phyloP scores from a whole-genome alignment of 35 echinoderm and acorn worm species.

The Patiria miniata region DNA sequence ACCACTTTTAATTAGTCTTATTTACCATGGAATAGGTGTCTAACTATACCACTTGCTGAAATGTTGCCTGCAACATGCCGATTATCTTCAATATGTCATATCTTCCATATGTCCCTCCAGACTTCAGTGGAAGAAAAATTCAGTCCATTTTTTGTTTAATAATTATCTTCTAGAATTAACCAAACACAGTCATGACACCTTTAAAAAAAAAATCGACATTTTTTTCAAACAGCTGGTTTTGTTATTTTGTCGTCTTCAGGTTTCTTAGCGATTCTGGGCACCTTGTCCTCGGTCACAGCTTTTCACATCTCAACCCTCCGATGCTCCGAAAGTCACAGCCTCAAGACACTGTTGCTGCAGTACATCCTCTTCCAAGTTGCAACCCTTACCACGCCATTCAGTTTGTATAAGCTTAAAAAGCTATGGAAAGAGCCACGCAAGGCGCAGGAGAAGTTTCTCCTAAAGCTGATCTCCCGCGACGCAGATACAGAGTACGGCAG shows the following conservation, averaged over 20 bases:
- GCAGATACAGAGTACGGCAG: conserved; percentile 64
- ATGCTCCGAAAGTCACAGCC: background rate
- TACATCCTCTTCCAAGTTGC: background rate
- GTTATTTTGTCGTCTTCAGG: background rate
- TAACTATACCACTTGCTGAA: too few species aligned
- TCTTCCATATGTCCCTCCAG: too few species aligned
- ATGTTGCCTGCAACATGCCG: too few species aligned
- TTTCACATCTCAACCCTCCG: conserved; percentile 8
- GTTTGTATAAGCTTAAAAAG: background rate
- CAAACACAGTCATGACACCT: too few species aligned
- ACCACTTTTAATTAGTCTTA: too few species aligned
- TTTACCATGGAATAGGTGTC: too few species aligned
- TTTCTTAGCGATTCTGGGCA: background rate
- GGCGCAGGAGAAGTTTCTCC: conserved; percentile 47
- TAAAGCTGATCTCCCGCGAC: conserved; percentile 43
- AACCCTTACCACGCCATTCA: background rate
- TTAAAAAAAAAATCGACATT: too few species aligned
- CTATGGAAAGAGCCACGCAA: background rate
- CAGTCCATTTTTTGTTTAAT: too few species aligned
- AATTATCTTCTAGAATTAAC: too few species aligned
- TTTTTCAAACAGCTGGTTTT: too few species aligned
- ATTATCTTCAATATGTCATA: too few species aligned
- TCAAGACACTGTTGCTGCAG: background rate
- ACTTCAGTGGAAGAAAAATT: too few species aligned
- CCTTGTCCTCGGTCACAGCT: background rate